Evolutionary conservation across 2,113 vertebrate genomes (phyloP).

Genomic region (Thalassarche chlororhynchos): DNA sequence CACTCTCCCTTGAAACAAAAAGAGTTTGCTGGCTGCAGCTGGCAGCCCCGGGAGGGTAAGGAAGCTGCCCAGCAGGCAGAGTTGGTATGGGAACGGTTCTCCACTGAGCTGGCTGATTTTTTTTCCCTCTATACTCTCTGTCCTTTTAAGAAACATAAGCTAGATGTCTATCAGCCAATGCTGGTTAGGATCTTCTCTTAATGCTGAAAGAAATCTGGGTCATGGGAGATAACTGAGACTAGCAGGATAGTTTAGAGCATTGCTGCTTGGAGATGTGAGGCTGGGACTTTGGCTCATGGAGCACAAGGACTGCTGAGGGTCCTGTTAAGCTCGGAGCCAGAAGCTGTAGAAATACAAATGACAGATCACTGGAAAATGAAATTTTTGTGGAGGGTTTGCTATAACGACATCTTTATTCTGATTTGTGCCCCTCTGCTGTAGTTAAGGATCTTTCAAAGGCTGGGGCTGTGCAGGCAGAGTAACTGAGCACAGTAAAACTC

Average conservation of each 20-base stretch:
- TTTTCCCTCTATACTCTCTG: not conserved
- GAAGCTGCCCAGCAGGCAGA: not conserved
- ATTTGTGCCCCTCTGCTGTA: not conserved
- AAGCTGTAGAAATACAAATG: not conserved
- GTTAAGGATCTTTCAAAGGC: not conserved
- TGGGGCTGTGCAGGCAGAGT: not conserved
- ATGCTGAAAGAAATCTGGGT: constrained; percentile 22
- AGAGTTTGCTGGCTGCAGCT: not conserved
- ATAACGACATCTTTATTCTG: not conserved
- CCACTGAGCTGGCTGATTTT: not conserved
- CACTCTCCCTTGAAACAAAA: not conserved
- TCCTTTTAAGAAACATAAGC: constrained; percentile 35
- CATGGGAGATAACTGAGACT: not conserved
- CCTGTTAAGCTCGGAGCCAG: not conserved
- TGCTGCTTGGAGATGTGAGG: not conserved
- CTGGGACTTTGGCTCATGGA: not conserved
- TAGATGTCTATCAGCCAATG: constrained; percentile 12
- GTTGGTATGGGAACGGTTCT: not conserved
- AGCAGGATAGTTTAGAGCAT: not conserved
- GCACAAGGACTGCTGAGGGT: not conserved
- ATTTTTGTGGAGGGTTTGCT: not conserved
- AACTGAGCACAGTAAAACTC: not conserved
- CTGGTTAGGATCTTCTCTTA: constrained; percentile 3
- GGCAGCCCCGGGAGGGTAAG: not conserved
- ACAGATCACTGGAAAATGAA: not conserved